Evolutionary conservation across 2,797 vertebrate genomes (phyloP).

Genomic region (Fistularia tabacaria): DNA sequence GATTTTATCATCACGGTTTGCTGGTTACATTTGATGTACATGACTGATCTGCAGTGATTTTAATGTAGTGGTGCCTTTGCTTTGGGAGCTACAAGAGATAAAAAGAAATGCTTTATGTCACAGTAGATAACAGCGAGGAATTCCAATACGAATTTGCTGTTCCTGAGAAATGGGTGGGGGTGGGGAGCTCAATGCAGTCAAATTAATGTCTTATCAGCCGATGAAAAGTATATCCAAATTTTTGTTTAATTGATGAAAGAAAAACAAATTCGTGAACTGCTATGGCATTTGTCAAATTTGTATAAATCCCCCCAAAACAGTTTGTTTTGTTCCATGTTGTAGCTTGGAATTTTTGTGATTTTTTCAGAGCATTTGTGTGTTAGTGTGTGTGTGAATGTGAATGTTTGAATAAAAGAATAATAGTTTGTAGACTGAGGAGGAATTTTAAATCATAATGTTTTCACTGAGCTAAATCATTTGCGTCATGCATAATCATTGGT

Average conservation of each 20-base stretch:
- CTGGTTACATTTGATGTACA: conserved; percentile 44
- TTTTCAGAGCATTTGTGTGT: not conserved
- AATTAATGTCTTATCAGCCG: no score
- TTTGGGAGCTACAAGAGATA: conserved; percentile 20
- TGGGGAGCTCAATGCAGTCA: no score
- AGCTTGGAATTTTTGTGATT: not conserved
- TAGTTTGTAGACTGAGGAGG: conserved; percentile 14
- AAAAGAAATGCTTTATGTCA: conserved; percentile 18
- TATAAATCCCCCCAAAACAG: no score
- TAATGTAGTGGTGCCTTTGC: conserved; percentile 15
- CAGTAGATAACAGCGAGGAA: conserved; percentile 13
- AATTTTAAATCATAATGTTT: conserved; percentile 26
- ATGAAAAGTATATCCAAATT: no score
- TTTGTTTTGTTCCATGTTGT: no score
- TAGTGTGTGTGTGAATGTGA: not conserved
- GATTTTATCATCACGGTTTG: conserved; percentile 50
- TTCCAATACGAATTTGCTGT: conserved; percentile 11
- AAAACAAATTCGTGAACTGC: no score
- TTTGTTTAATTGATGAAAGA: no score
- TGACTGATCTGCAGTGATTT: conserved; percentile 32
- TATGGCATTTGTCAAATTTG: no score
- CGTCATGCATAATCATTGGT: conserved; percentile 39
- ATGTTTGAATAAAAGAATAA: conserved; percentile 33
- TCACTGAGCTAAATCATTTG: conserved; percentile 32
- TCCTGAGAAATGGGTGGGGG: not conserved